These are phyloP conservation scores for Tetramorium simillimum DNA, from an alignment of 1,140 invertebrate genomes.

Conservation along the genomic window DNA sequence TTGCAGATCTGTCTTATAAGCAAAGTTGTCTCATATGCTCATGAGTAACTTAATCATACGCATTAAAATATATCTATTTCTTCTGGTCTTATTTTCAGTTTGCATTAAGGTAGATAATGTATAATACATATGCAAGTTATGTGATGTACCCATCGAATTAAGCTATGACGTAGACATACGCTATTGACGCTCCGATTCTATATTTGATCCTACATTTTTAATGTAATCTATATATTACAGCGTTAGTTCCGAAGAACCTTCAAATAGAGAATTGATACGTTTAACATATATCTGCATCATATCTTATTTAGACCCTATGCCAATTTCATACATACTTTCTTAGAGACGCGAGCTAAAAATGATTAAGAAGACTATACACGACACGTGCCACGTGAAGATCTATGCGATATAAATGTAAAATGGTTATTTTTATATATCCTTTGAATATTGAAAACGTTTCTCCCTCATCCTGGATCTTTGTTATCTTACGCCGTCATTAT, in stretches of 20 bases:
- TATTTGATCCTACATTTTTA: slow-evolving; percentile 2
- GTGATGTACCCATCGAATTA: neutral
- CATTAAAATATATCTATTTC: neutral
- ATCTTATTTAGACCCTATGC: slow-evolving; percentile 11
- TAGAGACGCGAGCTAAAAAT: slow-evolving; percentile 13
- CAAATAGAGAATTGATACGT: slow-evolving; percentile 14
- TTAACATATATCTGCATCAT: neutral
- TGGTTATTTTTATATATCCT: slow-evolving; percentile 22
- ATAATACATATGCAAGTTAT: neutral
- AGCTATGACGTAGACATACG: neutral
- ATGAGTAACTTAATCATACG: neutral
- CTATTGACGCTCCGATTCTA: neutral
- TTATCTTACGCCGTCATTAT: neutral
- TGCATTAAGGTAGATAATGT: neutral
- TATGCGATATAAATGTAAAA: slow-evolving; percentile 3
- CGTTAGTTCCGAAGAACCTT: neutral
- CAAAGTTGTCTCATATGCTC: neutral
- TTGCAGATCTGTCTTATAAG: neutral
- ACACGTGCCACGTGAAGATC: neutral
- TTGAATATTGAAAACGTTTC: neutral
- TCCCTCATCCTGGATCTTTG: neutral
- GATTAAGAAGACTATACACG: slow-evolving; percentile 6
- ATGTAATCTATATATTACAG: slow-evolving; percentile 23
- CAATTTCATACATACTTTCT: slow-evolving; percentile 27
- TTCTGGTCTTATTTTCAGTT: neutral